Evolutionary conservation across 2,888 invertebrate species (phyloP).

Genomic region (Eupithecia pulchellata): DNA sequence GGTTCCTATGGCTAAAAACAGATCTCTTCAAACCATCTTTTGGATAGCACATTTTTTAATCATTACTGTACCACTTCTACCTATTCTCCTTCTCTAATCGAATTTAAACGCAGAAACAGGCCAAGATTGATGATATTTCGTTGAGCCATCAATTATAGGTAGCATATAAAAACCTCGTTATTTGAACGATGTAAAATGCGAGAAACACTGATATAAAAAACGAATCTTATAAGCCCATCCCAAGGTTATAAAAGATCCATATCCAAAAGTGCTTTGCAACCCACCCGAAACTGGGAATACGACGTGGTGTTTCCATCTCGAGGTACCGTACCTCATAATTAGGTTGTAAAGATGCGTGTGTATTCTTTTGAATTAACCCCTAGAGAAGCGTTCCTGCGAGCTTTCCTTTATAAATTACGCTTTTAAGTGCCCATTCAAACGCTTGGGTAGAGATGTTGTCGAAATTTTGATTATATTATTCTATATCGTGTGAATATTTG

Average conservation of each 20-base stretch:
- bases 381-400: slow-evolving; percentile 43
- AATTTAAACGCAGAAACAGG: not conserved
- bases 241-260: slow-evolving; percentile 23
- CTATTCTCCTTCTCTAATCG: not conserved
- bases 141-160: not conserved
- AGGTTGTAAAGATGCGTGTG: slow-evolving; percentile 45
- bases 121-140: not conserved
- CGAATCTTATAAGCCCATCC: not conserved
- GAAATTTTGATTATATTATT: slow-evolving; percentile 45
- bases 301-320: slow-evolving; percentile 40
- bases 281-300: slow-evolving; percentile 35
- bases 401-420: slow-evolving; percentile 43
- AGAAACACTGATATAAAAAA: not conserved
- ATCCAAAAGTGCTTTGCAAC: slow-evolving; percentile 27
- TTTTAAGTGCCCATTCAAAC: slow-evolving; percentile 43
- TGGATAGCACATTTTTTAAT: not conserved
- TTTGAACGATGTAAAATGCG: not conserved
- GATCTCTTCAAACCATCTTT: not conserved
- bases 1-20: no score
- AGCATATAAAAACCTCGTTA: not conserved
- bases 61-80: not conserved
- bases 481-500: slow-evolving; percentile 35
- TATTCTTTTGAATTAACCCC: slow-evolving; percentile 44
- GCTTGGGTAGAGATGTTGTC: slow-evolving; percentile 40
- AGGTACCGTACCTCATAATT: slow-evolving; percentile 46